These are phyloP conservation scores for Cheilosia urbana DNA, from an alignment of 2,888 invertebrate genomes.

Conservation along the genomic window DNA sequence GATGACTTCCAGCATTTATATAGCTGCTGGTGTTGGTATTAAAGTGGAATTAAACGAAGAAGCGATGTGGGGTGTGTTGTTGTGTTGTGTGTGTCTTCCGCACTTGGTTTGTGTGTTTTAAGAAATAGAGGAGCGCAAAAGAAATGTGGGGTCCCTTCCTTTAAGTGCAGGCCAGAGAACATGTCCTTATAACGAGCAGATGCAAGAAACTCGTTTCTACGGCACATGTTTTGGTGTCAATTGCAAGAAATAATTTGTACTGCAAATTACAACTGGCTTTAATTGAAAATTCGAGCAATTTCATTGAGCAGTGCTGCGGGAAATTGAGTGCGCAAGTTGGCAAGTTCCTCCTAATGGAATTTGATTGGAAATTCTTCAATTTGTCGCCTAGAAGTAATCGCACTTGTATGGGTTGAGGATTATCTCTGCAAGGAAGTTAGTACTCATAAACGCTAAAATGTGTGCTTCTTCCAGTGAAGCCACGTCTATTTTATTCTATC, in stretches of 20 bases:
- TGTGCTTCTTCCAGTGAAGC: too few relatives aligned
- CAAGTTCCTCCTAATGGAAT: too few relatives aligned
- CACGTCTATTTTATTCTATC: too few relatives aligned
- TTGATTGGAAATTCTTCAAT: too few relatives aligned
- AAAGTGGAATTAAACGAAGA: slow-evolving; percentile 24
- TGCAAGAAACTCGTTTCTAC: slow-evolving; percentile 55
- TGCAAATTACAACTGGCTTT: slow-evolving; percentile 39
- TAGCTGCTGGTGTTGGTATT: slow-evolving; percentile 38
- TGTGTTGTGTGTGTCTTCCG: not conserved
- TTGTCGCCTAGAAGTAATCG: too few relatives aligned
- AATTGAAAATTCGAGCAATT: slow-evolving; percentile 50
- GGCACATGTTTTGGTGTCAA: slow-evolving; percentile 58
- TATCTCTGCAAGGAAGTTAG: too few relatives aligned
- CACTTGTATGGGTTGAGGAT: too few relatives aligned
- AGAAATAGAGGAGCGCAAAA: slow-evolving; percentile 26
- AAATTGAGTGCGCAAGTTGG: too few relatives aligned
- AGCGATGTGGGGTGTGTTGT: not conserved
- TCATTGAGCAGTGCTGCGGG: slow-evolving; percentile 4
- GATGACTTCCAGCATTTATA: slow-evolving; percentile 37
- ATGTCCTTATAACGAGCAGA: slow-evolving; percentile 51
- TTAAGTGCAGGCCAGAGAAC: not conserved
- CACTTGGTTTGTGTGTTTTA: slow-evolving; percentile 15
- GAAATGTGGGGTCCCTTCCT: slow-evolving; percentile 30
- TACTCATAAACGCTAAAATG: too few relatives aligned
- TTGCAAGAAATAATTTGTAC: slow-evolving; percentile 52